Percentiles rank a stretch among this genome's conserved stretches.
These are phyloP conservation scores for Neoitamus cyanurus DNA, from an alignment of 2,888 invertebrate species.

Conservation along the genomic window DNA sequence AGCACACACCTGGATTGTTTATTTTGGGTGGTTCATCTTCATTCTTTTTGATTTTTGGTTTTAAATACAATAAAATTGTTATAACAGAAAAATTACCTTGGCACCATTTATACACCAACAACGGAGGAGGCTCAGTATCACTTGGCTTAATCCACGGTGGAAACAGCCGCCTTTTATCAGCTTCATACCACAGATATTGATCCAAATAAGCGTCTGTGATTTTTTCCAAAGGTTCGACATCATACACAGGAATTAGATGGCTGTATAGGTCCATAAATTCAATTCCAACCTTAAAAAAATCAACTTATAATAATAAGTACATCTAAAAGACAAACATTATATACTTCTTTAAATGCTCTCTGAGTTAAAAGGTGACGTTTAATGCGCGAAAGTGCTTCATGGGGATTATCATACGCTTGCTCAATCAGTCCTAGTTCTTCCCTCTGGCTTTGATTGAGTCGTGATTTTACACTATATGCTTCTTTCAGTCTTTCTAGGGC, in stretches of 20 bases:
- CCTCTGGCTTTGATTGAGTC: constrained; percentile 97
- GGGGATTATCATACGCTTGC: constrained; percentile 99
- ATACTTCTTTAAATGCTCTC: constrained; percentile 94
- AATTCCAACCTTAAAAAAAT: constrained; percentile 95
- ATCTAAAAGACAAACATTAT: neutral
- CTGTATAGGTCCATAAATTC: constrained; percentile 99
- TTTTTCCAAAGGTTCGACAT: constrained; percentile 98
- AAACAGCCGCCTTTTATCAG: constrained; percentile 95
- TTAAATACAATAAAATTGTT: neutral
- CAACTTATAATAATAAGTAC: neutral
- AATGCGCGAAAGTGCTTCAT: constrained; percentile 98
- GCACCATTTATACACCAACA: constrained; percentile 98
- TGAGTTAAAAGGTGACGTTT: constrained; percentile 99
- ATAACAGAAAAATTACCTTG: constrained; percentile 75
- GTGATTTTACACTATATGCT: constrained; percentile 97
- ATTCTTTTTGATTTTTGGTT: too few relatives aligned
- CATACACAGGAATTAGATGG: constrained; percentile 98
- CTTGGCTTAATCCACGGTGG: constrained; percentile 99
- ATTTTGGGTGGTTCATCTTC: neutral
- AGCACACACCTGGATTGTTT: constrained; percentile 70
- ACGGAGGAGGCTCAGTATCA: constrained; percentile 95
- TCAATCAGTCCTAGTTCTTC: constrained; percentile 99
- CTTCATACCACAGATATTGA: constrained; percentile 99
- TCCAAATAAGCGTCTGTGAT: constrained; percentile 99
- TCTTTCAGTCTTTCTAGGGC: constrained; percentile 97